Base-by-base conservation (phyloP, 1,140 invertebrate species). In the Anoplophora glabripennis region DNA sequence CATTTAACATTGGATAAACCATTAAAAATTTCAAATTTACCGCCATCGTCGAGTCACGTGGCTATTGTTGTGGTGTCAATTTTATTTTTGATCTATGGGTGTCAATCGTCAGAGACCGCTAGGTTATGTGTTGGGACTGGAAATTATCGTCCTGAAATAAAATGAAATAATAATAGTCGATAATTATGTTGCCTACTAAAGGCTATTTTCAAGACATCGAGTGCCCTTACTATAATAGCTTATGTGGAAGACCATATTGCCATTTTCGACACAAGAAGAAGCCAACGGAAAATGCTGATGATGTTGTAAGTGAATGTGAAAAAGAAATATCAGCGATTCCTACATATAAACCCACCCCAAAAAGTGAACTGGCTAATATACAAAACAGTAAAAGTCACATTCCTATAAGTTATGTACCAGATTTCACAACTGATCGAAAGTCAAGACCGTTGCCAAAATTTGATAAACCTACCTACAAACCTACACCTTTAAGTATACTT, bases 211-310 rank as follows among this genome's bases (percentile, higher is more conserved):
- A 89, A 78, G 83, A 83, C 59, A 84, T 92, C 48, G 82, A 82
- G 64, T 95, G 93, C 76, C 92, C 92, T 33, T 94, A 88, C 81
- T 92, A 84, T 71, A 84, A 89, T 65, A 87, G 80, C 74, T 86
- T 58, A 4, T 95, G 93, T 77, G 87, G 89, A 63, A 83, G 92
- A 69, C 90, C 91, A 14, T 91, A 93, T 75, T 95, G 92, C 78
- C 91, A 93, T 77, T 94, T 90, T 74, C 86, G 88, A 73, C 93
- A 95, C 78, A 78, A 83, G 66, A 87, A 84, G 70, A 86, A 83
- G 81, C 86, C 55, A 18, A 49, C 47, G 35, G 65, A 69, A 44
- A 48, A 34, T 38, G 59, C 49, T 7, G 66, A 70, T 38, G 64
- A 64, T 53, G 15, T 40, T 48, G 42, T 47, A 12, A 53, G 41